Evolutionary conservation across 2,888 invertebrate genomes (phyloP), one percentile per base, ranked within the genome.

Genomic region (Chymomyza procnemis): DNA sequence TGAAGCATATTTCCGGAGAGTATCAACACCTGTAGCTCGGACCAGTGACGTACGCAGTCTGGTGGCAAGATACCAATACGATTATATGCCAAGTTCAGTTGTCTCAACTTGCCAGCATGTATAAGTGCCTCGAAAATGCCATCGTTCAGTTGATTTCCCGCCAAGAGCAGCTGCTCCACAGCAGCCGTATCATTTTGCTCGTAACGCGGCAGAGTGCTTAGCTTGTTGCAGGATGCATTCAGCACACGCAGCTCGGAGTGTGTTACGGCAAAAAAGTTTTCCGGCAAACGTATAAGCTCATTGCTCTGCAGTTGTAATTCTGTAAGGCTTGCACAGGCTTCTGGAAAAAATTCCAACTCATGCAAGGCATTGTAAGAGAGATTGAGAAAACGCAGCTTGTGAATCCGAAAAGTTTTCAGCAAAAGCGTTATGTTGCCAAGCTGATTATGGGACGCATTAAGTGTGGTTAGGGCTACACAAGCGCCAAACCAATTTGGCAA

Each of bases 1-100:
- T 94, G 92, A 62, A 97, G 92, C 85, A 94, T 93, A 88, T 97
- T 97, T 41, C 97, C 97, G 1, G 96, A 96, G 57, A 97, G 87
- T 1, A 96, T 94, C 41, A 97, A 90, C 87, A 96, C 96, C 91
- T 97, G 96, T 74, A 97, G 92, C 76, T 95, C 94, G 1, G 93
- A 92, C 96, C 96, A 96, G 81, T 93, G 94, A 60, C 93, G 93
- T 26, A 95, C 92, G 85, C 95, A 95, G 74, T 94, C 94, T 80
- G 95, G 95, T 0, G 96, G 95, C 72, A 96, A 91, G 26, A 92
- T 92, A 1, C 95, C 95, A 47, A 96, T 91, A 73, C 95, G 94
- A 85, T 96, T 97, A 82, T 96, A 96, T 2, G 96, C 96, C 14
- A 95, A 93, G 85, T 96, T 96, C 18, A 97, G 90, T 67, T 94